Base-by-base conservation (phyloP, 2,113 vertebrate genomes). In the Cromileptes altivelis region DNA sequence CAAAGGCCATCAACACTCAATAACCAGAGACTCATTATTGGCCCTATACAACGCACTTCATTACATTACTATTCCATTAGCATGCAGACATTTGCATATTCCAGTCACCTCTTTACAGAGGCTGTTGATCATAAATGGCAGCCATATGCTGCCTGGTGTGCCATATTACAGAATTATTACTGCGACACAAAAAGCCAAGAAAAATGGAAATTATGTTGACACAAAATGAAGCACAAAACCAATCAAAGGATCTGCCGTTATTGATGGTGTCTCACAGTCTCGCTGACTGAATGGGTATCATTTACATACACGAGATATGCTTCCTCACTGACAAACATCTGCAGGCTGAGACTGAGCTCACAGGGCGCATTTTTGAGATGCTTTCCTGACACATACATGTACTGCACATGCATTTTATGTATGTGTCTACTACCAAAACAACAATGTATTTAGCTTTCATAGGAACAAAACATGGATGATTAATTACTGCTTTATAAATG, bases 41-140 rank as follows among this genome's bases (percentile, higher is more conserved):
- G 75, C 87, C 82, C 76, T 90, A 90, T 81, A 93, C 90, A 65
- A 82, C 84, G 52, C 86, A 80, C 84, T 91, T 94, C 90, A 92
- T 94, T 91, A 90, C 90, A 93, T 94, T 93, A 94, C 89, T 70
- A 71, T 84, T 75, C 89, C 94, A 93, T 94, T 93, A 94, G 91
- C 90, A 84, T 85, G 87, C 70, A 57, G 13, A 40, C 88, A 94
- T 93, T 94, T 93, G 90, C 93, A 93, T 94, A 93, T 89, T 88
- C 68, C 87, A 79, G 89, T 92, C 89, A 91, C 88, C 86, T 87
- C 89, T 83, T 91, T 82, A 85, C 85, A 15, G 65, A 74, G 63
- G 76, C 88, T 73, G 91, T 93, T 91, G 92, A 93, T 94, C 92
- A 93, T 86, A 90, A 90, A 91, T 92, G 92, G 92, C 91, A 93